These are phyloP conservation scores for Lepus oiostolus DNA, from an alignment of 2,797 vertebrate species.

Conservation along the genomic window DNA sequence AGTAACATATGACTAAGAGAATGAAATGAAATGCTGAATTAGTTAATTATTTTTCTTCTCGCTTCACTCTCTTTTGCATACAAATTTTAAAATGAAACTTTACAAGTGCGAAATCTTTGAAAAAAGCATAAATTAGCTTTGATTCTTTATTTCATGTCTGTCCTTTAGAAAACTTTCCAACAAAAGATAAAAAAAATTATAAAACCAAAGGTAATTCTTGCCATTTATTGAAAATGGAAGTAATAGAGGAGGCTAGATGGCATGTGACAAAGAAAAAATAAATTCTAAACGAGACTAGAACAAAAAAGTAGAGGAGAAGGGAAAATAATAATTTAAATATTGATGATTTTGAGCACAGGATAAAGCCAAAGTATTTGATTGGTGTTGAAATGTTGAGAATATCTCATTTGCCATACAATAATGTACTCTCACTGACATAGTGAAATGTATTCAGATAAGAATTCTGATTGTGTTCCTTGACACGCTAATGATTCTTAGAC, in stretches of 20 bases:
- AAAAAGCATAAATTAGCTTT: neutral
- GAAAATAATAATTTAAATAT: neutral
- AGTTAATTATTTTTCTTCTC: neutral
- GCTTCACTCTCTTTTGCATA: neutral
- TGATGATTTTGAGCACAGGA: constrained; percentile 84
- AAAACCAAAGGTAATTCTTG: neutral
- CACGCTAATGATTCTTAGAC: neutral
- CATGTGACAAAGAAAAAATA: neutral
- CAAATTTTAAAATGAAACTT: neutral
- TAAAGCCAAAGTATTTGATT: constrained; percentile 77
- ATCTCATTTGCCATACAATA: neutral
- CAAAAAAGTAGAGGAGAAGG: neutral
- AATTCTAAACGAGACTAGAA: neutral
- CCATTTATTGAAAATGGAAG: neutral
- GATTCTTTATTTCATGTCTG: neutral
- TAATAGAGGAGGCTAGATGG: neutral
- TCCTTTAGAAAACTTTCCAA: neutral
- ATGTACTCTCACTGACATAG: neutral
- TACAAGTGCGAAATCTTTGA: neutral
- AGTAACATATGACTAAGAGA: neutral
- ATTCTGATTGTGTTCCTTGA: neutral
- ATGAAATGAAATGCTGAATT: neutral
- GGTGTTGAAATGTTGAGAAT: neutral
- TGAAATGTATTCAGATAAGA: neutral
- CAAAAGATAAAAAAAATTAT: neutral